A percentile compares a stretch with the other conserved stretches of the same genome.
Conservation (phyloP, 2,888 invertebrate genomes). For the Cryptus armator region DNA sequence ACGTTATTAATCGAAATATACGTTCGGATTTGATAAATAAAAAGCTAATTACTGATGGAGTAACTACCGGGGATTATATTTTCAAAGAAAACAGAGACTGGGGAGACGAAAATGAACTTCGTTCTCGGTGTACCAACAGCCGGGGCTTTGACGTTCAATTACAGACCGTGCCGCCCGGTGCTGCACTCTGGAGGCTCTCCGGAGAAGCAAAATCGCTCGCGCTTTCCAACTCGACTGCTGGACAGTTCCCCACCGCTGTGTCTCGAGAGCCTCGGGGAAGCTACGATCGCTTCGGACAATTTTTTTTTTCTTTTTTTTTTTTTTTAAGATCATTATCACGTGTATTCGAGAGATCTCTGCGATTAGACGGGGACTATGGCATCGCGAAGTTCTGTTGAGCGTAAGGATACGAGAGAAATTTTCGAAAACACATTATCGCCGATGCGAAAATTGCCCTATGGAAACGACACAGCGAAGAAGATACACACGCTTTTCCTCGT, state of each 20-base stretch:
- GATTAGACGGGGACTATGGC: no score
- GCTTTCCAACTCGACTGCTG: slow-evolving; percentile 16
- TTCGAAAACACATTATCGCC: neutral
- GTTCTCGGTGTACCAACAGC: slow-evolving; percentile 36
- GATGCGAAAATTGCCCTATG: neutral
- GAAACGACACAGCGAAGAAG: neutral
- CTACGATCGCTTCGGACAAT: neutral
- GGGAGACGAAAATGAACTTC: neutral
- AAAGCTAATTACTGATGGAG: neutral
- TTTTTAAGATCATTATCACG: neutral
- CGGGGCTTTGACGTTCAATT: neutral
- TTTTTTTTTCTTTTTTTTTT: neutral
- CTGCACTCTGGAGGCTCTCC: slow-evolving; percentile 55
- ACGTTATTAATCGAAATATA: no score
- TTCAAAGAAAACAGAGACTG: neutral
- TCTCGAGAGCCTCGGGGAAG: neutral
- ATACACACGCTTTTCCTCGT: slow-evolving; percentile 47
- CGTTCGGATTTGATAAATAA: no score
- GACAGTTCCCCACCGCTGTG: slow-evolving; percentile 24
- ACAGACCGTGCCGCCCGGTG: slow-evolving; percentile 29
- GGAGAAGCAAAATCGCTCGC: neutral
- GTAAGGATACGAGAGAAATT: no score
- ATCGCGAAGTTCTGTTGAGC: no score
- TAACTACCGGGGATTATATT: neutral
- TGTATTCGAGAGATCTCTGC: neutral